These are phyloP conservation scores for Rhopalosiphum maidis DNA, from an alignment of 1,140 invertebrate genomes.

Conservation along the genomic window DNA sequence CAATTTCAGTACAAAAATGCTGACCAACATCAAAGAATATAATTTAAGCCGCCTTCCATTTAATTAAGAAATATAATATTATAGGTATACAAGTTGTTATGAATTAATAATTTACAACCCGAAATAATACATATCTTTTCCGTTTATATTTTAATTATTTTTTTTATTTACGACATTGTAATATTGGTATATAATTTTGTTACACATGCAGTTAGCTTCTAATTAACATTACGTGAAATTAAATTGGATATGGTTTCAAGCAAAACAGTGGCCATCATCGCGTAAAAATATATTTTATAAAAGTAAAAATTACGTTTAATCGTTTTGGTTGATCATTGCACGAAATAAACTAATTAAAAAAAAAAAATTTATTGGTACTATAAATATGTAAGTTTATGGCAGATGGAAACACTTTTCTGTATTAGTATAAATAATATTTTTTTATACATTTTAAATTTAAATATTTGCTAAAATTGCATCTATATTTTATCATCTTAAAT, in stretches of 20 bases:
- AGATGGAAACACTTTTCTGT: neutral
- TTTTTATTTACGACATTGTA: conserved; percentile 15
- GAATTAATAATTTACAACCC: conserved; percentile 7
- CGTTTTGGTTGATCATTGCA: neutral
- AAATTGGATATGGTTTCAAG: conserved; percentile 1
- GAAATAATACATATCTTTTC: neutral
- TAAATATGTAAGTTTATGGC: neutral
- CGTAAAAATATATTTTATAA: neutral
- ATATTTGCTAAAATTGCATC: neutral
- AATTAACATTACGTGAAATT: conserved; percentile 13
- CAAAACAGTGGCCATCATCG: neutral
- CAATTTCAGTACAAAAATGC: neutral
- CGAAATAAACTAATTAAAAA: neutral
- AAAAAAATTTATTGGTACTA: neutral
- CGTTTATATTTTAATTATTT: conserved; percentile 11
- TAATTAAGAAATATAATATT: neutral
- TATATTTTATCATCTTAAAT: neutral
- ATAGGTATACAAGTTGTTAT: neutral
- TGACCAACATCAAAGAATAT: neutral
- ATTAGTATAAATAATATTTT: neutral
- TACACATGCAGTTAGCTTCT: neutral
- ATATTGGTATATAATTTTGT: conserved; percentile 10
- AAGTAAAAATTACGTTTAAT: neutral
- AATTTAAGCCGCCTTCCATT: neutral
- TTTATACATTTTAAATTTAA: neutral